Evolutionary conservation across 2,888 invertebrate genomes (phyloP), one percentile per base, ranked within the genome.

Genomic region (Andrena bicolor): DNA sequence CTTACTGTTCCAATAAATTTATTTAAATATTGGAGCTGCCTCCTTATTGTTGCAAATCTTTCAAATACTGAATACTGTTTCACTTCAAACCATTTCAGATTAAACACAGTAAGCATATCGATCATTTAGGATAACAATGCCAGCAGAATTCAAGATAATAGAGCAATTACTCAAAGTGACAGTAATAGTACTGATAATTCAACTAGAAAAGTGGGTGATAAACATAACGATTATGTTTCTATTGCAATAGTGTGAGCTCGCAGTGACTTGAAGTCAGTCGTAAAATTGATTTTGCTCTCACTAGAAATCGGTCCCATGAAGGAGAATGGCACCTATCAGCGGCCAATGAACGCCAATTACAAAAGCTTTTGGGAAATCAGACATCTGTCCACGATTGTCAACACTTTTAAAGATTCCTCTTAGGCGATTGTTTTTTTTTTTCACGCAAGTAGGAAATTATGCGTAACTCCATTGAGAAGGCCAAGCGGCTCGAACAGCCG

Each of bases 401-500:
- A 35, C 70, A 28, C 13, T 26, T 8, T 63, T 58, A 48, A 58
- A 8, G 51, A 56, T 30, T 30, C 64, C 23, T n/a, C 10, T 28
- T 10, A 53, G 30, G 13, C 20, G 30, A 4, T 13, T 4, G 10
- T 56, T 16, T 35, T 53, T 30, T 30, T 28, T 51, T 49, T 51
- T 20, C n/a, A 41, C 16, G 2, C 28, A 3, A 68, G 2, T 41
- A 73, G 58, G 73, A 61, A 80, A 83, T 76, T 76, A 65, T 26
- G 69, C 64, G 69, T 58, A 49, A 72, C 64, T 69, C 48, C 64
- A 60, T 69, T 60, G 61, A 26, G 80, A 83, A 80, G 76, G 80
- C 64, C 76, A 61, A n/a, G 16, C 60, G 53, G 13, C 49, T 61
- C 53, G 16, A 41, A 49, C 30, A 16, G 49, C 28, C 58, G 71